phyloP scores from a whole-genome alignment of 2,797 vertebrate genomes.

The Sebastes hopkinsi region DNA sequence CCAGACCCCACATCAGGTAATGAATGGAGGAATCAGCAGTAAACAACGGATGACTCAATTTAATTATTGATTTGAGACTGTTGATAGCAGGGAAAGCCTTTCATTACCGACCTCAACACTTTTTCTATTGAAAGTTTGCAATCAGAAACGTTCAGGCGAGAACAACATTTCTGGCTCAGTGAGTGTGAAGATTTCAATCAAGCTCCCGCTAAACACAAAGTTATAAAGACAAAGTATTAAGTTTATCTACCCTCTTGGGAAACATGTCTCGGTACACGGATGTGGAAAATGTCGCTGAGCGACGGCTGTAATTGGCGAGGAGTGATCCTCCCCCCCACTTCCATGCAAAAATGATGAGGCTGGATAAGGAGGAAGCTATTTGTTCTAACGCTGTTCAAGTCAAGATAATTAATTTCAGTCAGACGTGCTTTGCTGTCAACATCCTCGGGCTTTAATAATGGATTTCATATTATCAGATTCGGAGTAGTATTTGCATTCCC shows the following conservation, averaged over 20 bases:
- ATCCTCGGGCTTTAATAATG: conserved; percentile 54
- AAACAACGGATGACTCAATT: conserved; percentile 6
- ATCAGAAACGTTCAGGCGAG: neutral
- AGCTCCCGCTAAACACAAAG: neutral
- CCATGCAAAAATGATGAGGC: conserved; percentile 39
- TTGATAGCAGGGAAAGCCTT: neutral
- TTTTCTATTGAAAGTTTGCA: neutral
- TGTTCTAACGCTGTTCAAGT: conserved; percentile 47
- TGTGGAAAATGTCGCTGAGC: conserved; percentile 17
- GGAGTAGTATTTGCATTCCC: conserved; percentile 27
- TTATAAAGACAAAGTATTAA: neutral
- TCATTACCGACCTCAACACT: neutral
- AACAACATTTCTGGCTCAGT: conserved; percentile 6
- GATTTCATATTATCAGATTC: conserved; percentile 45
- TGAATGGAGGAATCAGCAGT: neutral
- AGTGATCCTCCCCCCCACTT: neutral
- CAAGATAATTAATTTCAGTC: conserved; percentile 66
- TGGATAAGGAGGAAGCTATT: conserved; percentile 52
- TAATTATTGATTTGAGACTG: conserved; percentile 19
- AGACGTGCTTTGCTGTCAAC: conserved; percentile 48
- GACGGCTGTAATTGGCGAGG: conserved; percentile 23
- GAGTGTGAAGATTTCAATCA: conserved; percentile 4
- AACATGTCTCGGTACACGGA: conserved; percentile 6
- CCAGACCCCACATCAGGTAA: neutral
- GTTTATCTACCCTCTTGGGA: neutral